These are phyloP conservation scores for Pseudomugil gertrudae DNA, from an alignment of 2,797 vertebrate genomes.

Conservation along the genomic window DNA sequence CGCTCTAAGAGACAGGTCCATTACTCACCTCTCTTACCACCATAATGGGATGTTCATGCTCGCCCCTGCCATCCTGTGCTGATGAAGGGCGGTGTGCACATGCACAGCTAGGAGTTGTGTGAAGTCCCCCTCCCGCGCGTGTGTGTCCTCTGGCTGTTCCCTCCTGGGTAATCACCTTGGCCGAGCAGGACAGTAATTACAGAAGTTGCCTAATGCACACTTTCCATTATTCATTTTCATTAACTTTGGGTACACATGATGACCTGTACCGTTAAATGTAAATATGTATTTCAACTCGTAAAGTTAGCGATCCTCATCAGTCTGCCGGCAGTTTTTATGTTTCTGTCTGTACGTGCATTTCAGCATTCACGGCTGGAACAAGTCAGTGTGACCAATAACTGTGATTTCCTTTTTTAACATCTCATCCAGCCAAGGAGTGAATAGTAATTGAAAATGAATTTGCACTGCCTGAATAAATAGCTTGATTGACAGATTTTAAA, in stretches of 20 bases:
- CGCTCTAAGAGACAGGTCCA: slow-evolving; percentile 60
- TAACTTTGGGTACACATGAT: slow-evolving; percentile 61
- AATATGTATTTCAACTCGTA: slow-evolving; percentile 76
- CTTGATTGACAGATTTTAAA: slow-evolving; percentile 73
- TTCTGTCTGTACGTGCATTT: slow-evolving; percentile 50
- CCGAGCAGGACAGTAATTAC: slow-evolving; percentile 66
- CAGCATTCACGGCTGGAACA: slow-evolving; percentile 75
- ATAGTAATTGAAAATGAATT: slow-evolving; percentile 83
- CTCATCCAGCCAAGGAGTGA: slow-evolving; percentile 71
- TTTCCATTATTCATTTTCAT: slow-evolving; percentile 77
- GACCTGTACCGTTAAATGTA: slow-evolving; percentile 70
- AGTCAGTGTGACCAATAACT: slow-evolving; percentile 72
- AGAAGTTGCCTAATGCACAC: slow-evolving; percentile 68
- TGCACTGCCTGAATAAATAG: slow-evolving; percentile 79
- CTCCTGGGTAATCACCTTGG: slow-evolving; percentile 70
- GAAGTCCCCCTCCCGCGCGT: slow-evolving; percentile 49
- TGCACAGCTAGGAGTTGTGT: slow-evolving; percentile 12
- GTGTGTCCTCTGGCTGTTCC: slow-evolving; percentile 68
- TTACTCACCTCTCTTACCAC: slow-evolving; percentile 61
- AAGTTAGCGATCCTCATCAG: no score
- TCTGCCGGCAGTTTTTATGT: slow-evolving; percentile 32
- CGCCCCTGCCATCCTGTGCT: slow-evolving; percentile 44
- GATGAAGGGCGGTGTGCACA: slow-evolving; percentile 57
- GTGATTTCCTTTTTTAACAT: slow-evolving; percentile 54
- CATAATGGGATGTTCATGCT: slow-evolving; percentile 60